phyloP scores from a whole-genome alignment of 2,888 invertebrate species.

The Chymomyza amoena region DNA sequence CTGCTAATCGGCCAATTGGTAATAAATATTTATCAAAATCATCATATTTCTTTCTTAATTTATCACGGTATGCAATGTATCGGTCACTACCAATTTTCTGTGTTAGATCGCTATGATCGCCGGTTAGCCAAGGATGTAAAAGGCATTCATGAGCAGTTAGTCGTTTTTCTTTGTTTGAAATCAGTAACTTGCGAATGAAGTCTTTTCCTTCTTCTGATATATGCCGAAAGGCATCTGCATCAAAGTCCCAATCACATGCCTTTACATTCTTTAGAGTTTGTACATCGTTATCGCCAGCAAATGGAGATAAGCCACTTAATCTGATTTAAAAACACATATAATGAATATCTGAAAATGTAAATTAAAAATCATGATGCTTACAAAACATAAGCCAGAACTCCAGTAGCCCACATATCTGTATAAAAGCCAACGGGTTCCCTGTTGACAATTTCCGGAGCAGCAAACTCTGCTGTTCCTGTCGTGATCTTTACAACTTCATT shows the following conservation, averaged over 20 bases:
- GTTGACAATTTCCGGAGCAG: constrained; percentile 99
- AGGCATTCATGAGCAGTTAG: constrained; percentile 99
- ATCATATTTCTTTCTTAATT: constrained; percentile 89
- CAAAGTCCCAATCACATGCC: constrained; percentile 99
- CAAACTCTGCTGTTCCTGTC: constrained; percentile 99
- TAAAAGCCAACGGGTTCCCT: constrained; percentile 99
- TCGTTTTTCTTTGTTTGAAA: constrained; percentile 97
- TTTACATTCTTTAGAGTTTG: constrained; percentile 99
- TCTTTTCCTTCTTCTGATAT: constrained; percentile 99
- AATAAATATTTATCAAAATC: constrained; percentile 91
- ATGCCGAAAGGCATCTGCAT: constrained; percentile 94
- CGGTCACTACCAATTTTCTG: constrained; percentile 89
- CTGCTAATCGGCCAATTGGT: constrained; percentile 97
- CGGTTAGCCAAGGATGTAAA: constrained; percentile 96
- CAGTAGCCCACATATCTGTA: constrained; percentile 99
- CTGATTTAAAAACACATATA: constrained; percentile 78
- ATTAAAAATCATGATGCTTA: constrained; percentile 81
- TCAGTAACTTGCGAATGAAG: constrained; percentile 94
- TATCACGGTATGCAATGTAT: constrained; percentile 92
- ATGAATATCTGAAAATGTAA: neutral
- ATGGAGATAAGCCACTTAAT: constrained; percentile 97
- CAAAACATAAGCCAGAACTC: constrained; percentile 98
- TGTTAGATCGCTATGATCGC: constrained; percentile 88
- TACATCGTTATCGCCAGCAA: constrained; percentile 98
- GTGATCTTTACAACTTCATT: constrained; percentile 99